Conservation (phyloP, 2,113 vertebrate species). For the Ptychochromis oligacanthus region DNA sequence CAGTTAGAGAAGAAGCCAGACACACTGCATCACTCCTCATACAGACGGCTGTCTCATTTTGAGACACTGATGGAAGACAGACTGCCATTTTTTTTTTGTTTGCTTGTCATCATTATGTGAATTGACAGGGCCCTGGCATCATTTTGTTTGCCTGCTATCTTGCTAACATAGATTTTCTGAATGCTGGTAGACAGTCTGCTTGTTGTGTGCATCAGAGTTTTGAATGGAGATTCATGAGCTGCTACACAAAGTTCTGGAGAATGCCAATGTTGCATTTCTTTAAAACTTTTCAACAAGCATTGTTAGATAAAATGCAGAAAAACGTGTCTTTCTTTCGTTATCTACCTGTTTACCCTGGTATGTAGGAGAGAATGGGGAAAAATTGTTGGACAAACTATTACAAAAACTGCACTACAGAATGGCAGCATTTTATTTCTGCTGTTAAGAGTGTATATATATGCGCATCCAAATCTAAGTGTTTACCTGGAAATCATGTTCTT, state of each 20-base stretch:
- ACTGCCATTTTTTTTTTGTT: constrained; percentile 38
- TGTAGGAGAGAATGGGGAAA: not conserved
- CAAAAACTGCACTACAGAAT: not conserved
- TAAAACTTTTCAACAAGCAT: not conserved
- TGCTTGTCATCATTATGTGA: constrained; percentile 50
- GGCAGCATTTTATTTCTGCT: not conserved
- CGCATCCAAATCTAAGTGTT: not conserved
- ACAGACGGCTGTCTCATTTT: constrained; percentile 5
- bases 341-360: not conserved
- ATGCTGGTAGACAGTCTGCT: constrained; percentile 13
- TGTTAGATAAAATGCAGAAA: not conserved
- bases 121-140: constrained; percentile 40
- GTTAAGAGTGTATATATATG: not conserved
- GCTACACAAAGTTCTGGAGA: not conserved
- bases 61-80: constrained; percentile 5
- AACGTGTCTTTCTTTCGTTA: not conserved
- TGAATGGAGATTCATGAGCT: constrained; percentile 18
- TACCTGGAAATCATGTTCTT: not conserved
- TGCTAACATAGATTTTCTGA: constrained; percentile 29
- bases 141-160: constrained; percentile 27
- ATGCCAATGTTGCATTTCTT: not conserved
- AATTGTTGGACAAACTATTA: not conserved
- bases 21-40: constrained; percentile 12
- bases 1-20: not conserved
- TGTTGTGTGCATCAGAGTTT: not conserved